phyloP scores from a whole-genome alignment of 2,797 vertebrate species.

The Neostethus bicornis region DNA sequence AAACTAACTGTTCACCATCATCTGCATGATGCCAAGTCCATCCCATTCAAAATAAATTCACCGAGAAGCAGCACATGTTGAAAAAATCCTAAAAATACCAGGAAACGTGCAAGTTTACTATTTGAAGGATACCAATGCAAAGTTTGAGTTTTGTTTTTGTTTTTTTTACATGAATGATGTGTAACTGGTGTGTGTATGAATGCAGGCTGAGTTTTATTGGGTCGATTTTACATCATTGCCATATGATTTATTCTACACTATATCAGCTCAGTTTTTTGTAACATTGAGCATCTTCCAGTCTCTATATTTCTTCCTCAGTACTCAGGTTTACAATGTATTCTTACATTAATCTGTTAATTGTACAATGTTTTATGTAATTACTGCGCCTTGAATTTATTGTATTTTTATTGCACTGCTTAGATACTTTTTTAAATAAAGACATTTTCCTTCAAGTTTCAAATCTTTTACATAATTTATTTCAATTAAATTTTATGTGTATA shows the following conservation, averaged over 20 bases:
- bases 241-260: constrained; percentile 37
- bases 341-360: constrained; percentile 47
- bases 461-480: background rate
- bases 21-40: constrained; percentile 31
- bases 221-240: constrained; percentile 43
- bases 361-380: constrained; percentile 59
- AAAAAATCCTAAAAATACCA: constrained; percentile 8
- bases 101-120: constrained; percentile 3
- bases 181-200: constrained; percentile 9
- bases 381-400: constrained; percentile 59
- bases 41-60: constrained; percentile 46
- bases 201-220: constrained; percentile 12
- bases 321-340: constrained; percentile 68
- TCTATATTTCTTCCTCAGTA: constrained; percentile 31
- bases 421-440: constrained; percentile 54
- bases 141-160: constrained; percentile 11
- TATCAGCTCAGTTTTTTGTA: constrained; percentile 19
- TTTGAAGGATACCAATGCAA: constrained; percentile 14
- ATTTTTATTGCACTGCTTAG: constrained; percentile 64
- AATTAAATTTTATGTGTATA: too few species aligned
- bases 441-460: background rate
- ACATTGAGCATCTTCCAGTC: constrained; percentile 14
- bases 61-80: constrained; percentile 19
- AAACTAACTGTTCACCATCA: constrained; percentile 37
- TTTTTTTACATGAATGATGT: constrained; percentile 16